Base-by-base conservation (phyloP, 2,797 vertebrate species). In the Coregonus ussuriensis region DNA sequence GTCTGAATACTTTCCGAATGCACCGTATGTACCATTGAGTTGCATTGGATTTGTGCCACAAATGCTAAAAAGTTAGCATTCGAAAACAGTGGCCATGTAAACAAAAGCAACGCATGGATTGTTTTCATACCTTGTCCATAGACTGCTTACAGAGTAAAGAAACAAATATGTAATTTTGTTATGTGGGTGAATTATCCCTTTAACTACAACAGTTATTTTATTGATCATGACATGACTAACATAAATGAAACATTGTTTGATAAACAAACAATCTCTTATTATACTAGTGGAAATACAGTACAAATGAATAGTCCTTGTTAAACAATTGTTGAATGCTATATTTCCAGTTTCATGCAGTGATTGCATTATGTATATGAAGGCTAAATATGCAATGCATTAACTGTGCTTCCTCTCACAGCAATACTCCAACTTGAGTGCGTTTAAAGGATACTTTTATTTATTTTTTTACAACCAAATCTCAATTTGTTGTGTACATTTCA, bases 331-430 rank as follows among this genome's bases (percentile, higher is more conserved):
- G 15, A 67, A 31, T 15, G 15, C 4, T 16, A 68, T 33, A 68
- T 6, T 16, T 16, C 41, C 41, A 33, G 15, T 11, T 33, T 18
- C 66, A 68, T 68, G 66, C 65, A 67, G 65, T 33, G 15, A 37
- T 37, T 68, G 66, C 33, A 68, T 68, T 31, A 47, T 68, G 31
- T 18, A 68, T 1, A 68, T 35, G 66, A 68, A 68, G 6, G 66
- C 66, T 13, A 47, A 47, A 47, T 47, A 47, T 47, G 41, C 41
- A 13, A 47, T 47, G 41, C 66, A 18, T 35, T 37, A 4, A 68
- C 66, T 68, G 65, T 18, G 63, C 63, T 33, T 15, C 63, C 63
- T 66, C 3, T 68, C 66, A 68, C 29, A 35, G 66, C 66, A 68
- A 63, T 63, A 29, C 59, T 25, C 59, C 66, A 68, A 15, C 33